Evolutionary conservation across 2,113 vertebrate genomes (phyloP).

Genomic region (Oriolus oriolus): DNA sequence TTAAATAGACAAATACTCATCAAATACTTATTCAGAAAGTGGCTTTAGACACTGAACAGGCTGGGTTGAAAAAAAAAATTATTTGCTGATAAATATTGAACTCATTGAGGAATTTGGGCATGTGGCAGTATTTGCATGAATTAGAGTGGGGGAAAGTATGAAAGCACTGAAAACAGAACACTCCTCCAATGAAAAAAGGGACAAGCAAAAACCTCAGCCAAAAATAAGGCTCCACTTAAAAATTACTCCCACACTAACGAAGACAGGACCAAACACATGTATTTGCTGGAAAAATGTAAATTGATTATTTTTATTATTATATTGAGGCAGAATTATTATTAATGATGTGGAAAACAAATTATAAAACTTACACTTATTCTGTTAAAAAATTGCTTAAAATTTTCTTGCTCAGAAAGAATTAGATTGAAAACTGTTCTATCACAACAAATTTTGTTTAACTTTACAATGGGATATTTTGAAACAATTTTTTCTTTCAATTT

Average conservation of each 20-base stretch:
- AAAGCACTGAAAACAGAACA: not conserved
- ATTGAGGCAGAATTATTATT: not conserved
- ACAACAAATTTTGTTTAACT: not conserved
- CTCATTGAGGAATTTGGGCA: not conserved
- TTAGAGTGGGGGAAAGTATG: not conserved
- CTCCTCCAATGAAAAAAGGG: not conserved
- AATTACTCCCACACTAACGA: not conserved
- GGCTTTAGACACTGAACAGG: not conserved
- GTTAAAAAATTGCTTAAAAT: not conserved
- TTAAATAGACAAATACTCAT: conserved; percentile 23
- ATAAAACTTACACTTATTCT: not conserved
- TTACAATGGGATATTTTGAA: not conserved
- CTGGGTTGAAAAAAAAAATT: not conserved
- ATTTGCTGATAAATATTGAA: conserved; percentile 18
- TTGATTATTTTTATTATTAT: not conserved
- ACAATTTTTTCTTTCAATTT: not conserved
- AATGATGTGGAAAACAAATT: not conserved
- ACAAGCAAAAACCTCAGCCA: not conserved
- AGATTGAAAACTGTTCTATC: not conserved
- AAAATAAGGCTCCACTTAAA: not conserved
- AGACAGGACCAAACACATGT: not conserved
- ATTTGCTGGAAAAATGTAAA: not conserved
- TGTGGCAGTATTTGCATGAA: not conserved
- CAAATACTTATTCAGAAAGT: conserved; percentile 22
- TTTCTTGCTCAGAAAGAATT: not conserved